These are phyloP conservation scores for Acleris cristana DNA, from an alignment of 2,888 invertebrate genomes.

Conservation along the genomic window DNA sequence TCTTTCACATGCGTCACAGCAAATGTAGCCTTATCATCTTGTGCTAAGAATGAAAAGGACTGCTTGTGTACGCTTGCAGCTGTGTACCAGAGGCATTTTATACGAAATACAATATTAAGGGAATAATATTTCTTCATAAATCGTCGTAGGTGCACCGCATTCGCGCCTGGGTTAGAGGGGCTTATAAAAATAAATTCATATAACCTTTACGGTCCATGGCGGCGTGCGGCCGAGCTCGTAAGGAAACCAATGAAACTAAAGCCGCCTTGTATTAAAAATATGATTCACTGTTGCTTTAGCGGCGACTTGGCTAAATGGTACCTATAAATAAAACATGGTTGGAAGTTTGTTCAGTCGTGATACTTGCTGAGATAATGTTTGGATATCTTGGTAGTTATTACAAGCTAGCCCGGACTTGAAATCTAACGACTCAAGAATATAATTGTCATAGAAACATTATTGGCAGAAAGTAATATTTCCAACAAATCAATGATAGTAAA, in stretches of 20 bases:
- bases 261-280: constrained; percentile 36
- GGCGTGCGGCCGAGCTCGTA: constrained; percentile 11
- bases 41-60: neutral
- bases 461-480: no score
- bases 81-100: constrained; percentile 45
- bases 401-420: neutral
- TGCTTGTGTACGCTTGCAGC: constrained; percentile 9
- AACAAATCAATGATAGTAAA: no score
- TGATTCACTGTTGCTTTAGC: constrained; percentile 19
- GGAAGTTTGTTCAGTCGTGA: neutral
- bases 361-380: neutral
- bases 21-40: constrained; percentile 13
- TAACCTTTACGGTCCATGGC: constrained; percentile 27
- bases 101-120: constrained; percentile 55
- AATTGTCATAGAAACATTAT: no score
- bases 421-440: no score
- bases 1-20: neutral
- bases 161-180: constrained; percentile 37
- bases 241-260: constrained; percentile 31
- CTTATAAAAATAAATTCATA: constrained; percentile 36
- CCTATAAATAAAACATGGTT: constrained; percentile 7
- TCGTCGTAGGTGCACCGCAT: constrained; percentile 50
- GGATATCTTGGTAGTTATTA: neutral
- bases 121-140: constrained; percentile 64
- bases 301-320: constrained; percentile 11